Base-by-base conservation (phyloP, 2,797 vertebrate species). In the Orestias chungarensis region DNA sequence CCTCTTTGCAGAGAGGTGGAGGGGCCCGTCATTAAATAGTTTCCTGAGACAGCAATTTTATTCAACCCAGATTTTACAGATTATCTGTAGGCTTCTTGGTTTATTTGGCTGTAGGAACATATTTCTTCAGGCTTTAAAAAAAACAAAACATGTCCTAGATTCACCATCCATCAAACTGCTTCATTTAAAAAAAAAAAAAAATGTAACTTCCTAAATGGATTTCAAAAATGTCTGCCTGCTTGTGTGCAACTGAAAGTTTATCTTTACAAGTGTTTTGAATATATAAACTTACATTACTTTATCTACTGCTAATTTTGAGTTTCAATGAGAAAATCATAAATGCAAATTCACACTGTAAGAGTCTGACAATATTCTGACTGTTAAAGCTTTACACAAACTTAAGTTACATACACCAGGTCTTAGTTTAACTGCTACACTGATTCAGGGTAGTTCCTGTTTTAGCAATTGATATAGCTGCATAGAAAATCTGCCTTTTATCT, bases 41-140 rank as follows among this genome's bases (percentile, higher is more conserved):
- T 92, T 76, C 85, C 81, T 85, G 76, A 86, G 87, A 92, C 87
- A 87, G 89, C 89, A 88, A 85, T 70, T 90, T 91, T 88, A 74
- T 87, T 87, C 81, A 81, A 85, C 82, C 82, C 82, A 29, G 75
- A 83, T 89, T 87, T 80, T 74, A 79, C 84, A 81, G 71, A 81
- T 87, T 87, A 89, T 87, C 80, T 82, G 73, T 74, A 68, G 67
- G 78, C 67, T 68, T 74, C 76, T 69, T 82, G 70, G 70, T 75
- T 79, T 77, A 77, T 66, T 68, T 42, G 74, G 38, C 73, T 74
- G 82, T 70, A 81, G 46, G 78, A 87, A 81, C 43, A 50, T 74
- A 40, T 68, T 43, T 79, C 54, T 84, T 82, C 85, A 82, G 67
- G 68, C 68, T 64, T 84, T 70, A 55, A 86, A 87, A 89, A 5